These are phyloP conservation scores for Melinaea marsaeus DNA, from an alignment of 2,888 invertebrate genomes.

Conservation along the genomic window DNA sequence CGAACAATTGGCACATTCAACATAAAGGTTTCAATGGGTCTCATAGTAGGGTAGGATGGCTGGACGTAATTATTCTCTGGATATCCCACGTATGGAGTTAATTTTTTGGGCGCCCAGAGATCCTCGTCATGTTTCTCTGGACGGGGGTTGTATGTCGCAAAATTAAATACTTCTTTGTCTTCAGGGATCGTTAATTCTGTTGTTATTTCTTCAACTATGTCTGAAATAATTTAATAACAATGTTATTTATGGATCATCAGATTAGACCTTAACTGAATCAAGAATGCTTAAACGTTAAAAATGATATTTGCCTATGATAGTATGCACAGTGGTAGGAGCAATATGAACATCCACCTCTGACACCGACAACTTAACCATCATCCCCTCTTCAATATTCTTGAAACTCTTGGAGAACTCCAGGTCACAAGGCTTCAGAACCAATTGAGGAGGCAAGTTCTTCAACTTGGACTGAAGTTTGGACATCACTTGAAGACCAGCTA, in stretches of 20 bases:
- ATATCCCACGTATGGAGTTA: constrained; percentile 58
- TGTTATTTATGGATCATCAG: too few species aligned
- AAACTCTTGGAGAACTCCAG: constrained; percentile 81
- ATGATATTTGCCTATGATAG: constrained; percentile 75
- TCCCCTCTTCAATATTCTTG: constrained; percentile 80
- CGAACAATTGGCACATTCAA: constrained; percentile 78
- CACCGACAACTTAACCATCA: constrained; percentile 80
- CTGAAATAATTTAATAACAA: constrained; percentile 43
- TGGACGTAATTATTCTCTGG: constrained; percentile 55
- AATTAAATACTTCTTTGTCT: constrained; percentile 72
- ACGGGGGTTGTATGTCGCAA: constrained; percentile 61
- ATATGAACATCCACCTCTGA: constrained; percentile 84
- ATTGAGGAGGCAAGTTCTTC: constrained; percentile 74
- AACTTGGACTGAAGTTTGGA: constrained; percentile 78
- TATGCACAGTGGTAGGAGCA: constrained; percentile 85
- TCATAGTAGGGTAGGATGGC: constrained; percentile 59
- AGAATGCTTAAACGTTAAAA: background rate
- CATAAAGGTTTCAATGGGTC: constrained; percentile 71
- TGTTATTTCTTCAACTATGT: constrained; percentile 69
- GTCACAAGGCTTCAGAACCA: constrained; percentile 83
- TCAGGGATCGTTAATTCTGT: constrained; percentile 62
- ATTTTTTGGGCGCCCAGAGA: constrained; percentile 84
- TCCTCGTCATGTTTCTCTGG: constrained; percentile 75
- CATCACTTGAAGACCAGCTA: constrained; percentile 68
- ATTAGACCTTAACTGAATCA: too few species aligned